Base-by-base conservation (phyloP, 2,888 invertebrate species). In the Coleophora deauratella region DNA sequence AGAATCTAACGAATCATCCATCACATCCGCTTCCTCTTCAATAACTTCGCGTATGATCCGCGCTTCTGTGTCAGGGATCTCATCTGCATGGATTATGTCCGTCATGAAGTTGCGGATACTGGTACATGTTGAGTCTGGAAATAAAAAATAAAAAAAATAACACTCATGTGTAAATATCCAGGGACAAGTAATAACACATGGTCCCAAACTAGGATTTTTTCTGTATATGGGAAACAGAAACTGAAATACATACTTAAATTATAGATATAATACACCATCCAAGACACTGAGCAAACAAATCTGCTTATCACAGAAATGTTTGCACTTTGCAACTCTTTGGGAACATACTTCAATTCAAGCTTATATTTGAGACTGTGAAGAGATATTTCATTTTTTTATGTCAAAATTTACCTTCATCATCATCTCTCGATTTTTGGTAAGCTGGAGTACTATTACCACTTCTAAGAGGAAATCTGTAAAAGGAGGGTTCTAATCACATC, bases 61-160 rank as follows among this genome's bases (percentile, higher is more conserved):
- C 0, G 71, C 78, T 47, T 84, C 84, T 0, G 72, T 63, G 10
- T 75, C 75, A 0, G 72, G 70, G 51, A 84, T 62, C 41, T 79
- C 80, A 35, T 76, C 71, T 0, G 62, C 72, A 40, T 69, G 66
- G 28, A 82, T 54, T 1, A 84, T 72, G 37, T 82, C 82, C 1
- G 69, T 66, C 68, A 85, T 77, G 51, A 85, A 85, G 57, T 85
- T 84, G 27, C 72, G 72, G 39, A 84, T 81, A 38, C 82, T 82
- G 43, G 84, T 79, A 47, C 77, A 76, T 44, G 80, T 82, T 48
- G 84, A 84, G 42, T 73, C 84, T 85, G 65, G n/a, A 65, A 66
- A 28, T 11, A 35, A 27, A 34, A 21, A 14, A 28, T 37, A n/a
- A n/a, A n/a, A n/a, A n/a, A n/a, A n/a, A n/a, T n/a, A n/a, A n/a